phyloP scores from a whole-genome alignment of 1,140 invertebrate genomes.

The Dryas iulia region DNA sequence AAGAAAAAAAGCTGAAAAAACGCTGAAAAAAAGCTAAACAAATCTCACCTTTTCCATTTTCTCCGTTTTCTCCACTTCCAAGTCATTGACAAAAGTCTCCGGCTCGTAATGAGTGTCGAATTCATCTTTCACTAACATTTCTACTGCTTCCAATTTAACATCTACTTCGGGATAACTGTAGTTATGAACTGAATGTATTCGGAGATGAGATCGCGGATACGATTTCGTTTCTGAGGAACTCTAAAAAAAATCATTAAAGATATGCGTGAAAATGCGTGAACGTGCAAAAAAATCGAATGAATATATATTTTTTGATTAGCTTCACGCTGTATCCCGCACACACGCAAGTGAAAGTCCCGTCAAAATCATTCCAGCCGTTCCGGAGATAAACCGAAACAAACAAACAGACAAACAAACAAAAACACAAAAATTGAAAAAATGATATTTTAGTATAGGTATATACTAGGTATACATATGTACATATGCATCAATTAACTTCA shows the following conservation, averaged over 20 bases:
- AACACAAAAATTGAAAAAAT: too few species aligned
- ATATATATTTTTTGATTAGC: too few species aligned
- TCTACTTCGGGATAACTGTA: conserved; percentile 28
- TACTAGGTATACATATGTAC: too few species aligned
- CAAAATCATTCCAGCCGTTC: too few species aligned
- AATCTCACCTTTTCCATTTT: conserved; percentile 10
- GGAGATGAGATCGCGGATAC: conserved; percentile 16
- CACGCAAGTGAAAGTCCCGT: too few species aligned
- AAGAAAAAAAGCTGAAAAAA: background rate
- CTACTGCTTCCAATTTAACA: conserved; percentile 2
- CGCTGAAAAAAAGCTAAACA: background rate
- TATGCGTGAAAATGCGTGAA: too few species aligned
- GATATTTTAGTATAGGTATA: too few species aligned
- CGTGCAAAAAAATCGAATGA: too few species aligned
- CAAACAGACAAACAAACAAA: too few species aligned
- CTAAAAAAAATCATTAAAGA: conserved; percentile 8
- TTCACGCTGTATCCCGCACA: too few species aligned
- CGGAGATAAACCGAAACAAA: too few species aligned
- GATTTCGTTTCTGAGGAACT: conserved; percentile 3
- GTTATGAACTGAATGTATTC: conserved; percentile 18
- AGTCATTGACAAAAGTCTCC: conserved; percentile 49
- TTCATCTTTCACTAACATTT: conserved; percentile 15
- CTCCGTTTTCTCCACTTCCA: conserved; percentile 32
- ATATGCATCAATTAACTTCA: too few species aligned
- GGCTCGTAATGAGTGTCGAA: conserved; percentile 45